Conservation (phyloP, 2,797 vertebrate genomes). For the Craterocephalus amniculus region DNA sequence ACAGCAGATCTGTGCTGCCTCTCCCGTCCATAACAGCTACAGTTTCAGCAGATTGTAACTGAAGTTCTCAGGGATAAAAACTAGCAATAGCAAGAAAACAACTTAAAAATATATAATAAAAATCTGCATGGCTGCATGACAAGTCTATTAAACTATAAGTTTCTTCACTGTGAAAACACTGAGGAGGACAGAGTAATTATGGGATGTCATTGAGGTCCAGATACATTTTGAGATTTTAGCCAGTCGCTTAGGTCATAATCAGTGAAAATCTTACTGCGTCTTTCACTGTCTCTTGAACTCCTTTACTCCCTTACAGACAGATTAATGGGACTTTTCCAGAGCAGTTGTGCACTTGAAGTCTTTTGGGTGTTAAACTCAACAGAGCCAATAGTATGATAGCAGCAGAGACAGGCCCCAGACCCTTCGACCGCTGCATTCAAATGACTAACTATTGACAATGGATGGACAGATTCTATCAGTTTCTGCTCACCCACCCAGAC, state of each 20-base stretch:
- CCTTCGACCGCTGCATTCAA: neutral
- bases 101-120: slow-evolving; percentile 31
- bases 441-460: too few relatives aligned
- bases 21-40: slow-evolving; percentile 12
- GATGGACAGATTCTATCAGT: too few relatives aligned
- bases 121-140: slow-evolving; percentile 3
- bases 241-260: neutral
- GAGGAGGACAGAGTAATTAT: slow-evolving; percentile 1
- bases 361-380: neutral
- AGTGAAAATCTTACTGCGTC: neutral
- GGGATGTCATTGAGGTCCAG: neutral
- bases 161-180: neutral
- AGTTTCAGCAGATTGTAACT: slow-evolving; percentile 33
- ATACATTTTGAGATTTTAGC: slow-evolving; percentile 14
- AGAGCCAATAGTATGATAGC: neutral
- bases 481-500: neutral
- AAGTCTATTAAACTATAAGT: neutral
- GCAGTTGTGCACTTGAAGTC: slow-evolving; percentile 14
- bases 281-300: neutral
- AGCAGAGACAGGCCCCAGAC: neutral
- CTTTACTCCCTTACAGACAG: neutral
- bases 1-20: slow-evolving; percentile 28
- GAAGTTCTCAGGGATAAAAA: slow-evolving; percentile 38
- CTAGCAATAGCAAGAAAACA: slow-evolving; percentile 30
- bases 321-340: neutral